Percentiles rank a stretch among this genome's conserved stretches.
Conservation (phyloP, 2,888 invertebrate species). For the Limnephilus lunatus region DNA sequence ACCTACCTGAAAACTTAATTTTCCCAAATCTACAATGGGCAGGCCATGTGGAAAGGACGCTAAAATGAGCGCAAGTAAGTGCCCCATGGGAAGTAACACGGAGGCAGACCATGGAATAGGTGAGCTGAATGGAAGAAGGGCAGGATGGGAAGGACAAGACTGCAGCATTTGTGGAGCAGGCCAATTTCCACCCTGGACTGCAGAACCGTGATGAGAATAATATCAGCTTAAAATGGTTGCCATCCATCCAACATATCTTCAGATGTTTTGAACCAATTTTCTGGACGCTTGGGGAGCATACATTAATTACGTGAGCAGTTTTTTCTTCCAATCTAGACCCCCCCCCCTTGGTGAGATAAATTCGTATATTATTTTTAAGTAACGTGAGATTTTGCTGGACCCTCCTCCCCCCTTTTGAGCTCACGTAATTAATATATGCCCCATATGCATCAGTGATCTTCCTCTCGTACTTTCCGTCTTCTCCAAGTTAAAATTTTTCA, state of each 20-base stretch:
- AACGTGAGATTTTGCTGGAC: too few relatives aligned
- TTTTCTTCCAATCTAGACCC: too few relatives aligned
- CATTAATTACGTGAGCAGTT: too few relatives aligned
- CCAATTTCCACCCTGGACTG: not conserved
- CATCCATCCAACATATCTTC: not conserved
- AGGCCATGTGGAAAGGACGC: not conserved
- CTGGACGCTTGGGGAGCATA: not conserved
- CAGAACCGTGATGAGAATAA: not conserved
- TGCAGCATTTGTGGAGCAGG: not conserved
- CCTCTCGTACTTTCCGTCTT: not conserved
- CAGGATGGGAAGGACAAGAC: not conserved
- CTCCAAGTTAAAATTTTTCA: not conserved
- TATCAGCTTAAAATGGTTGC: not conserved
- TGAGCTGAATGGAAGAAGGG: too few relatives aligned
- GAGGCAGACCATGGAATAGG: not conserved
- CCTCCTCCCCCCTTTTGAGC: too few relatives aligned
- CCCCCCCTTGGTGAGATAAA: too few relatives aligned
- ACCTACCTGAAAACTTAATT: not conserved
- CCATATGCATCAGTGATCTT: not conserved
- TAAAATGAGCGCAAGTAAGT: not conserved
- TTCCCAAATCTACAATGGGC: too few relatives aligned
- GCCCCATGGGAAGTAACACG: not conserved
- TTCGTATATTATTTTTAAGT: too few relatives aligned
- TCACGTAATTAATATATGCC: too few relatives aligned
- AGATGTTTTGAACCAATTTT: not conserved